Percentiles rank a stretch among this genome's conserved stretches.
These are phyloP conservation scores for Eulimnadia texana DNA, from an alignment of 1,140 invertebrate genomes.

Conservation along the genomic window DNA sequence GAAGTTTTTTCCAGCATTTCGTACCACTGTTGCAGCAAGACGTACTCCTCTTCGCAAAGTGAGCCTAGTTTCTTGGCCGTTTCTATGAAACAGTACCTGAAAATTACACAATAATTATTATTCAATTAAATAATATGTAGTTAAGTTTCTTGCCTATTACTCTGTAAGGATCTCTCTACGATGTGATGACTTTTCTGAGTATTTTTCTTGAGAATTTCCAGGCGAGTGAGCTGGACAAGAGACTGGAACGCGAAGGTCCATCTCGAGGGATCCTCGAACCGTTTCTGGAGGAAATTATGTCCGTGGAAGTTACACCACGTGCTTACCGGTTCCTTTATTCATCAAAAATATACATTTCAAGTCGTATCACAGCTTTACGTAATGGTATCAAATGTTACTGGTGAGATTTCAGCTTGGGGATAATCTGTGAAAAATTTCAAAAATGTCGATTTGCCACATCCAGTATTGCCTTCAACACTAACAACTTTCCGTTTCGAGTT, in stretches of 20 bases:
- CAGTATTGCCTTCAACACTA: slow-evolving; percentile 78
- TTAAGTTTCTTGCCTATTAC: slow-evolving; percentile 38
- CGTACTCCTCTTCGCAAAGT: slow-evolving; percentile 42
- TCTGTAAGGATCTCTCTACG: slow-evolving; percentile 76
- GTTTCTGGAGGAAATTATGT: slow-evolving; percentile 66
- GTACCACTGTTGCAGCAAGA: slow-evolving; percentile 74
- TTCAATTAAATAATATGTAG: not conserved
- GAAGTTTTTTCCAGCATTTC: slow-evolving; percentile 53
- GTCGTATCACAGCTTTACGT: no score
- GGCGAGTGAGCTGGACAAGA: slow-evolving; percentile 75
- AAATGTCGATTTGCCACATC: slow-evolving; percentile 82
- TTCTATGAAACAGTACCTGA: slow-evolving; percentile 63
- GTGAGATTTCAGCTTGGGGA: slow-evolving; percentile 9
- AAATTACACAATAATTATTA: slow-evolving; percentile 13
- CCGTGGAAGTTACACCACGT: slow-evolving; percentile 68
- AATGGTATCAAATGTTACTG: slow-evolving; percentile 14
- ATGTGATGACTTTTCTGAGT: slow-evolving; percentile 53
- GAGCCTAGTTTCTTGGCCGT: slow-evolving; percentile 44
- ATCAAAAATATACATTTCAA: slow-evolving; percentile 26
- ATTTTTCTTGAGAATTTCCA: slow-evolving; percentile 53
- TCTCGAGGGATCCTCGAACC: slow-evolving; percentile 64
- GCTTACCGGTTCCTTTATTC: slow-evolving; percentile 53
- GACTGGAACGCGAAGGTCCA: slow-evolving; percentile 76
- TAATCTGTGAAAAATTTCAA: slow-evolving; percentile 62
- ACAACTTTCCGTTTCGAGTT: slow-evolving; percentile 20